phyloP scores from a whole-genome alignment of 2,113 vertebrate genomes.

The Anolis sagrei region DNA sequence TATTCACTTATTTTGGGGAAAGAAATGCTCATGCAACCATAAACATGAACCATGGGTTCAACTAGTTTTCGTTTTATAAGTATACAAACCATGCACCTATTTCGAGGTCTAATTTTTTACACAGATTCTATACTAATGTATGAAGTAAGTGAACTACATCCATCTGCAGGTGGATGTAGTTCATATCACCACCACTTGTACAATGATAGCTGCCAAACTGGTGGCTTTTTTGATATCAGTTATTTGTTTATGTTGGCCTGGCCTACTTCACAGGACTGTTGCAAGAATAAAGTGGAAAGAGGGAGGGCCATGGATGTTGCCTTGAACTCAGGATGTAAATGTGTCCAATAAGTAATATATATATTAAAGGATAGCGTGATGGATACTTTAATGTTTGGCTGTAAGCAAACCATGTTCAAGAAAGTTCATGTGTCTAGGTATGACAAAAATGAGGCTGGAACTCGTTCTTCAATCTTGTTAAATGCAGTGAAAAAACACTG shows the following conservation, averaged over 20 bases:
- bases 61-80: neutral
- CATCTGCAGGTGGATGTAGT: neutral
- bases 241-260: too few relatives aligned
- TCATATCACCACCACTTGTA: neutral
- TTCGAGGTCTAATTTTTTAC: neutral
- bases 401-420: neutral
- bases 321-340: too few relatives aligned
- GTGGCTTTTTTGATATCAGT: neutral
- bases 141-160: neutral
- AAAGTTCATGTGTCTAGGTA: neutral
- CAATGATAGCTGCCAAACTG: neutral
- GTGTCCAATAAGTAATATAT: too few relatives aligned
- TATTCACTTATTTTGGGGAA: too few relatives aligned
- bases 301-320: too few relatives aligned
- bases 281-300: too few relatives aligned
- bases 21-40: too few relatives aligned
- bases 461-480: neutral
- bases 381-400: neutral
- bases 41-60: neutral
- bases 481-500: neutral
- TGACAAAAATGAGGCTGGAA: neutral
- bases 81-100: too few relatives aligned
- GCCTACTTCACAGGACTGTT: too few relatives aligned
- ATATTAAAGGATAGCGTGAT: too few relatives aligned
- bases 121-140: neutral